These are phyloP conservation scores for Psilanteris sp. DNA, from an alignment of 1,140 invertebrate species.

Conservation along the genomic window DNA sequence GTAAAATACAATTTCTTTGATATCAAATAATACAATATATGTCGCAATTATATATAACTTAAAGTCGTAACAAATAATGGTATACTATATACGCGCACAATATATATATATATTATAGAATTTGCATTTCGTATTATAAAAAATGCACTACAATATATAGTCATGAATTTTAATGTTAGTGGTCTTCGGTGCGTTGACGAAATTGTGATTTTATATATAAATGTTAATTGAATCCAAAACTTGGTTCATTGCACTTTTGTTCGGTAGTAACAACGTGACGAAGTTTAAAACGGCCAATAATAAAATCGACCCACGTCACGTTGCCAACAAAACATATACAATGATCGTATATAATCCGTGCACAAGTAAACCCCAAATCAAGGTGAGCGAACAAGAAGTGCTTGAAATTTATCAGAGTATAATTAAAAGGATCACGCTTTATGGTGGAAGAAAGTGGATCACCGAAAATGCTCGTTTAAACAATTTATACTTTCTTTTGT, in stretches of 20 bases:
- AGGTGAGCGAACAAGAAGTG: constrained; percentile 12
- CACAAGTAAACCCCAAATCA: constrained; percentile 23
- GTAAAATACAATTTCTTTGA: too few relatives aligned
- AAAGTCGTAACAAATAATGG: too few relatives aligned
- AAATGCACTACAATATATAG: too few relatives aligned
- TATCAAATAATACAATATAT: too few relatives aligned
- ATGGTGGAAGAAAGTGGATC: background rate
- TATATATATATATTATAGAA: too few relatives aligned
- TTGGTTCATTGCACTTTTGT: constrained; percentile 54
- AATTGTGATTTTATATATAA: constrained; percentile 3
- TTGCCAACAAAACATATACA: constrained; percentile 22
- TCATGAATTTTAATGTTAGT: too few relatives aligned
- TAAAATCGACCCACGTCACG: constrained; percentile 46
- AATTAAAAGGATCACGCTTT: constrained; percentile 13
- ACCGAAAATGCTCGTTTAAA: too few relatives aligned
- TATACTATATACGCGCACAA: too few relatives aligned
- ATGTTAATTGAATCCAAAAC: constrained; percentile 19
- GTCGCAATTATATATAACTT: too few relatives aligned
- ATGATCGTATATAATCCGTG: constrained; percentile 6
- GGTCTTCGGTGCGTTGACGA: too few relatives aligned
- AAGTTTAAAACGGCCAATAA: constrained; percentile 44
- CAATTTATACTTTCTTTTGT: too few relatives aligned
- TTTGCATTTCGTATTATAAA: too few relatives aligned
- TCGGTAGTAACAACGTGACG: constrained; percentile 33
- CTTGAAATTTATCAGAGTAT: constrained; percentile 7